Evolutionary conservation across 2,797 vertebrate species (phyloP), one percentile per base, ranked within the genome.

Genomic region (Micrastur ruficollis): DNA sequence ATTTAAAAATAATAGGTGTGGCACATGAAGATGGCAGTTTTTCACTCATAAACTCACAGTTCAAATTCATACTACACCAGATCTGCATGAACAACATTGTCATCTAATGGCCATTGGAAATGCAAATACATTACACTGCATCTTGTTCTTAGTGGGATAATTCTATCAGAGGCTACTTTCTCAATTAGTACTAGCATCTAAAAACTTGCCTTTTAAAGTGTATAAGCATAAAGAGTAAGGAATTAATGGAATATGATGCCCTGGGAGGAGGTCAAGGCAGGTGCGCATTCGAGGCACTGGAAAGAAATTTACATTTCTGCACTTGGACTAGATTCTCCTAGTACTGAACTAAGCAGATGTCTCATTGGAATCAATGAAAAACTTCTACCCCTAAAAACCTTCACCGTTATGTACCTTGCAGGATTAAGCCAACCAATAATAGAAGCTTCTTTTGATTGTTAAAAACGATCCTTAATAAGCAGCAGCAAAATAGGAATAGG

Each of bases 11-110:
- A 0, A 15, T 36, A 65, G 32, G 34, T 34, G 26, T 78, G 61
- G 17, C 21, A 38, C 0, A 0, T 29, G n/a, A 59, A 76, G 44
- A 12, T 26, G 49, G 9, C 14, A 58, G 14, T 10, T 81, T 79
- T 87, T 78, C 50, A 36, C 32, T 93, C 31, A 46, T 34, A 71
- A 91, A 47, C 12, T 38, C 40, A 47, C 31, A n/a, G 46, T 32
- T 84, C 44, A 70, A 52, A 93, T 72, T 59, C 14, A 22, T 53
- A 20, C 9, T 49, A 6, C 34, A 27, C 10, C n/a, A 71, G 34
- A 84, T 55, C 31, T 73, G n/a, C 26, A 16, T 50, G 52, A 83
- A 15, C 7, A 25, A 11, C 4, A 2, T 19, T 31, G 62, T 66
- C 6, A 8, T 88, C 27, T 31, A 53, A 79, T 21, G 53, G 29